A percentile compares a stretch with the other conserved stretches of the same genome.
Conservation (phyloP, 1,140 invertebrate genomes). For the Lasioglossum albipes region DNA sequence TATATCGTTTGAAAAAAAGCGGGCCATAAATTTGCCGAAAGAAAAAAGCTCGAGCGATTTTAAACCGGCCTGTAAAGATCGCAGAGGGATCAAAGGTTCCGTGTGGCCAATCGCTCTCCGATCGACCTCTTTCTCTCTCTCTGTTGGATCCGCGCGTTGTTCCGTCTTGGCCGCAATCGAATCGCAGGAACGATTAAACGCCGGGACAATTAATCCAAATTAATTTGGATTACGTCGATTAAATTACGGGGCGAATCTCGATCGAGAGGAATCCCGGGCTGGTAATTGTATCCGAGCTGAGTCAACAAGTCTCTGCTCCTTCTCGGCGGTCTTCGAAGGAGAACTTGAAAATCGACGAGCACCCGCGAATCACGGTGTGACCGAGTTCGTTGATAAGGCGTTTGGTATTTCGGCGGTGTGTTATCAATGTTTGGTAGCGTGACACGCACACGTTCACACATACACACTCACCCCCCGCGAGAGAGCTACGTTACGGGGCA, state of each 20-base stretch:
- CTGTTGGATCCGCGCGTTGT: no score
- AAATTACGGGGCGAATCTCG: constrained; percentile 49
- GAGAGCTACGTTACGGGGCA: constrained; percentile 58
- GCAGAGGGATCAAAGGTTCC: no score
- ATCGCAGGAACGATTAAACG: constrained; percentile 50
- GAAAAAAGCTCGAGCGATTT: no score
- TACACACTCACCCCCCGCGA: no score
- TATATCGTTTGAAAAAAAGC: no score
- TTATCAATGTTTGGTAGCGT: constrained; percentile 41
- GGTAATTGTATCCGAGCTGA: constrained; percentile 54
- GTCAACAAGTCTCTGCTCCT: constrained; percentile 26
- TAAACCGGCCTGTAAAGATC: no score
- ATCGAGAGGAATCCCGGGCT: constrained; percentile 32
- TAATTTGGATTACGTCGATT: constrained; percentile 60
- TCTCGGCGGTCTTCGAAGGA: no score
- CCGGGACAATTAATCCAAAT: constrained; percentile 54
- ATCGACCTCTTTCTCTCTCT: no score
- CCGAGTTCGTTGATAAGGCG: not conserved
- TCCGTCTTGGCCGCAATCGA: constrained; percentile 28
- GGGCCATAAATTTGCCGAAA: no score
- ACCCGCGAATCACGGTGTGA: not conserved
- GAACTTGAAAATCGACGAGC: constrained; percentile 12
- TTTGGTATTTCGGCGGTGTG: not conserved
- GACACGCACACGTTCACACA: constrained; percentile 5
- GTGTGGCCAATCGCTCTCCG: no score